A percentile compares a stretch with the other conserved stretches of the same genome.
Evolutionary conservation across 2,113 vertebrate species (phyloP).

Genomic region (Vireo altiloquus): DNA sequence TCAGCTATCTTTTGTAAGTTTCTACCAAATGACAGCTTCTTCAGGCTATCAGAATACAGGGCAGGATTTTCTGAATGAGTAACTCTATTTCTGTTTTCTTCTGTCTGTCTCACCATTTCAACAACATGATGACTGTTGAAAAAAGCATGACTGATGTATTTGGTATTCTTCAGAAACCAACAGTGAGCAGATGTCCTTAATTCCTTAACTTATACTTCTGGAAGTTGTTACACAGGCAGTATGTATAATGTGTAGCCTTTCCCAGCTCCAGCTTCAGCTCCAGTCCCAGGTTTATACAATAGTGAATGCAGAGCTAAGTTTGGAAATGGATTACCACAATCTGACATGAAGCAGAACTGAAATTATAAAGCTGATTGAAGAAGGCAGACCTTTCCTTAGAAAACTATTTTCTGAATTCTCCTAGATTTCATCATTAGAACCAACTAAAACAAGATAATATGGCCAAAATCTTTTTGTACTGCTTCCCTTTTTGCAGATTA

Average conservation of each 20-base stretch:
- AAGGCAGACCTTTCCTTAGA: neutral
- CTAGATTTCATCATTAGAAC: neutral
- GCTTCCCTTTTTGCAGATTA: neutral
- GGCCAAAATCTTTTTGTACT: neutral
- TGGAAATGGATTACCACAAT: neutral
- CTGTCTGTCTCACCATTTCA: neutral
- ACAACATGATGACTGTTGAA: neutral
- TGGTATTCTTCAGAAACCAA: neutral
- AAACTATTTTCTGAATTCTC: neutral
- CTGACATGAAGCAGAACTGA: neutral
- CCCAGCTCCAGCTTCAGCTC: neutral
- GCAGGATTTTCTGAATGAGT: neutral
- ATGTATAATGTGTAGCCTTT: neutral
- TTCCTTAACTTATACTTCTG: neutral
- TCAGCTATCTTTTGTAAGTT: neutral
- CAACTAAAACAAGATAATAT: neutral
- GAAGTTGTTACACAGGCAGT: neutral
- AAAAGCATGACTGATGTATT: neutral
- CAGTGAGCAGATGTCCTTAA: neutral
- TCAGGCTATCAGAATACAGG: neutral
- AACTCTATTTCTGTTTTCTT: neutral
- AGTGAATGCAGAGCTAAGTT: neutral
- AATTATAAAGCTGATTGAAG: neutral
- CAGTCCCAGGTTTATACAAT: neutral
- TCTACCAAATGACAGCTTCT: neutral